These are phyloP conservation scores for Colletes latitarsis DNA, from an alignment of 1,140 invertebrate species.

Conservation along the genomic window DNA sequence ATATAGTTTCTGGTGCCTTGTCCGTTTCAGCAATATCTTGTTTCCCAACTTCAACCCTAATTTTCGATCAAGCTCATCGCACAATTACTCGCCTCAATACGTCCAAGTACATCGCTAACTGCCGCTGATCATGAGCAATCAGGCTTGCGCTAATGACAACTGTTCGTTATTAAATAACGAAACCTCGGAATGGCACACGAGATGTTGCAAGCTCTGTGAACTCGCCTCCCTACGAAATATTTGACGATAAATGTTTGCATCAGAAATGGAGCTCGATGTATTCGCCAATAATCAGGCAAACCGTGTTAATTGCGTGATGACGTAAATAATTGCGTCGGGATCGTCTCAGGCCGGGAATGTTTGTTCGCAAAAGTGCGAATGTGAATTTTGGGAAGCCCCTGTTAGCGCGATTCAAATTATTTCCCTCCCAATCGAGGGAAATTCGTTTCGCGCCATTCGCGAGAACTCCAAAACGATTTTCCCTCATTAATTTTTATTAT, in stretches of 20 bases:
- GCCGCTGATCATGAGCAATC: constrained; percentile 44
- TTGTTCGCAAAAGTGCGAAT: not conserved
- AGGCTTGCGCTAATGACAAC: constrained; percentile 40
- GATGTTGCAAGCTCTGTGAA: constrained; percentile 11
- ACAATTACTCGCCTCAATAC: constrained; percentile 27
- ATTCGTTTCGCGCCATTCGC: too few relatives aligned
- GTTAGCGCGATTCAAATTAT: too few relatives aligned
- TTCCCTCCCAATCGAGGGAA: too few relatives aligned
- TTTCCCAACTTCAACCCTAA: not conserved
- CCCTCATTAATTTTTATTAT: too few relatives aligned
- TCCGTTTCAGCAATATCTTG: too few relatives aligned
- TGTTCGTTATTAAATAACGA: constrained; percentile 44
- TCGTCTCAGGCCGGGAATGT: not conserved
- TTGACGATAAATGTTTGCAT: constrained; percentile 44
- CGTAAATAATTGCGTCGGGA: constrained; percentile 22
- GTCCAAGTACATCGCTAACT: constrained; percentile 9
- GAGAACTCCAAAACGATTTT: too few relatives aligned
- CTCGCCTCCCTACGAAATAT: constrained; percentile 29
- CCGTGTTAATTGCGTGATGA: constrained; percentile 36
- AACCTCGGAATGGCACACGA: too few relatives aligned
- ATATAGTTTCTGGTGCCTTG: too few relatives aligned
- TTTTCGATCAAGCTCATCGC: not conserved
- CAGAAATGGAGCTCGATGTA: constrained; percentile 32
- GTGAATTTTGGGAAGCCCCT: too few relatives aligned
- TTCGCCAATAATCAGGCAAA: constrained; percentile 25